Evolutionary conservation across 2,113 vertebrate genomes (phyloP).

Genomic region (Sapajus apella): DNA sequence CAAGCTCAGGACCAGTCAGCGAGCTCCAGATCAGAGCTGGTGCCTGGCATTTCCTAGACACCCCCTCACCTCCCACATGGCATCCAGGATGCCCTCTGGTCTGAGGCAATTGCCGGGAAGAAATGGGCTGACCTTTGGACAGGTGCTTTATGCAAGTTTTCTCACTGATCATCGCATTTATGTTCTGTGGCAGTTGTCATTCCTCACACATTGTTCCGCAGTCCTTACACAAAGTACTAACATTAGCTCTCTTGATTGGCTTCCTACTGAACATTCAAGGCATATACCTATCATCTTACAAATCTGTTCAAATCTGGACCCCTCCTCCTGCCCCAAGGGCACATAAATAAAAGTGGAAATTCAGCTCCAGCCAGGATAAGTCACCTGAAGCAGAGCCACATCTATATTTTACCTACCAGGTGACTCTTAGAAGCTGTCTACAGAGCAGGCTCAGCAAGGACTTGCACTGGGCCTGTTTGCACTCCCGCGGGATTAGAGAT

Average conservation of each 20-base stretch:
- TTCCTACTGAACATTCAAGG: constrained; percentile 44
- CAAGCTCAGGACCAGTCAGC: not conserved
- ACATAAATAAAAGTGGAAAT: constrained; percentile 58
- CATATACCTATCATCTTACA: not conserved
- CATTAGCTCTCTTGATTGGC: constrained; percentile 52
- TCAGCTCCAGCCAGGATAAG: not conserved
- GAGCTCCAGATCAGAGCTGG: not conserved
- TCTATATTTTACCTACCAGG: constrained; percentile 43
- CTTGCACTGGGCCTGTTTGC: not conserved
- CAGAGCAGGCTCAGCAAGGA: not conserved
- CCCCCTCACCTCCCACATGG: not conserved
- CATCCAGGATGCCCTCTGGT: not conserved
- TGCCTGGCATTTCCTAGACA: not conserved
- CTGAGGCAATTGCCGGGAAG: not conserved
- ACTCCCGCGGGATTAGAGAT: not conserved
- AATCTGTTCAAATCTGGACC: constrained; percentile 42
- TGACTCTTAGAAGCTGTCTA: constrained; percentile 1
- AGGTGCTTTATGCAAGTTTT: not conserved
- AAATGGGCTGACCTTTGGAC: constrained; percentile 36
- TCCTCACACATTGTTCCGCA: constrained; percentile 40
- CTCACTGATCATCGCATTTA: constrained; percentile 44
- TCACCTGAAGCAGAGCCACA: not conserved
- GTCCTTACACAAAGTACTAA: constrained; percentile 41
- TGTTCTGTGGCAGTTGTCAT: constrained; percentile 43
- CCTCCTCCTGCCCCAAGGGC: constrained; percentile 1